A percentile compares a stretch with the other conserved stretches of the same genome.
Conservation (phyloP, 2,113 vertebrate genomes). For the Thinocorus orbignyianus region DNA sequence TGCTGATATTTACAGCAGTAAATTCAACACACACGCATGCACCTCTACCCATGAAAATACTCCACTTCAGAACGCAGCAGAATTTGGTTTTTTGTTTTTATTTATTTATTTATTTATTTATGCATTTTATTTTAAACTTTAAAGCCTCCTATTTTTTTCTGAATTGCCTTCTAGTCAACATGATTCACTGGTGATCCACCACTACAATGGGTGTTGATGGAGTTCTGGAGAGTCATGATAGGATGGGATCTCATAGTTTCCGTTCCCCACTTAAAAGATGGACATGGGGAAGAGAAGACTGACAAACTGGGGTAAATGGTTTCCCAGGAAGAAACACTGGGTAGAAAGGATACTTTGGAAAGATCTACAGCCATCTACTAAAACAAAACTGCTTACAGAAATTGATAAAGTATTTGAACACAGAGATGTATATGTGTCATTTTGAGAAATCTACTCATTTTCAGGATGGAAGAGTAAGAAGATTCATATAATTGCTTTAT, state of each 20-base stretch:
- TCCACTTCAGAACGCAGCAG: neutral
- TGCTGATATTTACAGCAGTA: neutral
- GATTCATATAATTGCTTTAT: neutral
- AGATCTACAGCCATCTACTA: neutral
- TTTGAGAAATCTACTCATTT: neutral
- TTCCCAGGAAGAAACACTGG: neutral
- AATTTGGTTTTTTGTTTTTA: neutral
- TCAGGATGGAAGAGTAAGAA: neutral
- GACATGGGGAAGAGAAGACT: neutral
- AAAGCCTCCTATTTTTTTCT: neutral
- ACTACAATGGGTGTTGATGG: neutral
- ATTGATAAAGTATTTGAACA: neutral
- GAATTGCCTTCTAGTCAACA: neutral
- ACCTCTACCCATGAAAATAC: fast-evolving
- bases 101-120: neutral
- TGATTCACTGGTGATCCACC: neutral
- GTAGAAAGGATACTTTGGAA: neutral
- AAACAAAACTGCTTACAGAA: neutral
- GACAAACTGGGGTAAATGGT: neutral
- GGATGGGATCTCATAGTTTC: neutral
- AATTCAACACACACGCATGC: neutral
- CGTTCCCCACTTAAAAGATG: neutral
- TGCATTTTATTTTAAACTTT: neutral
- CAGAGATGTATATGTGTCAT: neutral
- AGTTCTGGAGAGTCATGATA: neutral